Evolutionary conservation across 2,113 vertebrate species (phyloP).

Genomic region (Paraplagusia blochii): DNA sequence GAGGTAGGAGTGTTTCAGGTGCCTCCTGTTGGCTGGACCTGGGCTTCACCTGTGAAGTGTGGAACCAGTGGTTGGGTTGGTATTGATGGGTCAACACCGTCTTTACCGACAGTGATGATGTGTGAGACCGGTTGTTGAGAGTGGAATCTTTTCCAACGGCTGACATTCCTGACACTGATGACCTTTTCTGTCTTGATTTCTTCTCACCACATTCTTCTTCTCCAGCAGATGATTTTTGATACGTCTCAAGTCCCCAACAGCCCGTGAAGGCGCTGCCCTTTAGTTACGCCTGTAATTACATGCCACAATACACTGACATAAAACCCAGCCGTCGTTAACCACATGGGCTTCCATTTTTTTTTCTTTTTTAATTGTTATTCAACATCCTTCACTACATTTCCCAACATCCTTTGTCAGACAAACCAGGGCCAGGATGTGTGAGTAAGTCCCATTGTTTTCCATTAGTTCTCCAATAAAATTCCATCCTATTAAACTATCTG

Average conservation of each 20-base stretch:
- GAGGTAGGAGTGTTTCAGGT: no score
- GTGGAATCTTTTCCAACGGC: no score
- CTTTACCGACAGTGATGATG: no score
- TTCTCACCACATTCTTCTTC: slow-evolving; percentile 7
- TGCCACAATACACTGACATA: slow-evolving; percentile 25
- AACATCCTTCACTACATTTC: slow-evolving; percentile 52
- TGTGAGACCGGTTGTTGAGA: no score
- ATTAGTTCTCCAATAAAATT: no score
- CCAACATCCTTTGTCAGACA: slow-evolving; percentile 54
- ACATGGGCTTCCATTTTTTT: slow-evolving; percentile 27
- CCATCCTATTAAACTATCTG: slow-evolving; percentile 48
- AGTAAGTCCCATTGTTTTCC: slow-evolving; percentile 35
- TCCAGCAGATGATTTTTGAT: slow-evolving; percentile 27
- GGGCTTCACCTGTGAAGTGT: background rate
- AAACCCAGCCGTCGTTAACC: slow-evolving; percentile 37
- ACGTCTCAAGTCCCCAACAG: slow-evolving; percentile 31
- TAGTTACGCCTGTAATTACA: slow-evolving; percentile 38
- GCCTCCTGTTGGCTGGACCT: no score
- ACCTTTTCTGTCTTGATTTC: slow-evolving; percentile 41
- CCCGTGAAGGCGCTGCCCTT: slow-evolving; percentile 19
- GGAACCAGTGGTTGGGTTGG: no score
- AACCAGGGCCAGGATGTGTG: slow-evolving; percentile 21
- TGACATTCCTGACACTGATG: slow-evolving; percentile 32
- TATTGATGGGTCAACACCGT: no score
- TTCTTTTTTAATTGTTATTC: slow-evolving; percentile 36